phyloP scores from a whole-genome alignment of 2,797 vertebrate genomes.

The Bucorvus abyssinicus region DNA sequence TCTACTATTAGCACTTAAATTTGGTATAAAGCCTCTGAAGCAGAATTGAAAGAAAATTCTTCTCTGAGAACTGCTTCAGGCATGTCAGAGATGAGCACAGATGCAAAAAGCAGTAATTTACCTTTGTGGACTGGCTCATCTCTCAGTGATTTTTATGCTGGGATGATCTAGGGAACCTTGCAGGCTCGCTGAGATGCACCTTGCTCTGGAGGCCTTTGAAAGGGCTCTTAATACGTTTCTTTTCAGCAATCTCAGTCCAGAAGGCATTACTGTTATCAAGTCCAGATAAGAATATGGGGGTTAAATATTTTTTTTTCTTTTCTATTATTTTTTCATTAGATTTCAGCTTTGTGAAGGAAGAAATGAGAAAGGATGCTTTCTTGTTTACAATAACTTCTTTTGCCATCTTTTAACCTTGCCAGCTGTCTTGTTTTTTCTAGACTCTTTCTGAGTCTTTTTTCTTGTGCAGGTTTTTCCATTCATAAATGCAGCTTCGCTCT shows the following conservation, averaged over 20 bases:
- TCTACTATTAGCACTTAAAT: background rate
- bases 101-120: background rate
- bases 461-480: background rate
- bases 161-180: background rate
- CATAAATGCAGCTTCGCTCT: constrained; percentile 1
- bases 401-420: constrained; percentile 5
- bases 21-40: background rate
- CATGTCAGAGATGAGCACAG: background rate
- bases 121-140: background rate
- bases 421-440: background rate
- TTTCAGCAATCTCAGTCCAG: background rate
- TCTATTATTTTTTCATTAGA: background rate
- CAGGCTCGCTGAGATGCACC: background rate
- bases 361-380: background rate
- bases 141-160: background rate
- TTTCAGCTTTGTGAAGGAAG: background rate
- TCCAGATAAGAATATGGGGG: background rate
- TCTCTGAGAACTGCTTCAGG: background rate
- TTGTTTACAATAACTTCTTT: background rate
- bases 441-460: background rate
- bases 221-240: background rate
- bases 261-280: background rate
- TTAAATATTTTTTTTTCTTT: background rate
- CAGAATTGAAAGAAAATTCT: background rate
- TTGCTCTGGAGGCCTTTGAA: background rate